Base-by-base conservation (phyloP, 2,888 invertebrate genomes). In the Oligia strigilis region DNA sequence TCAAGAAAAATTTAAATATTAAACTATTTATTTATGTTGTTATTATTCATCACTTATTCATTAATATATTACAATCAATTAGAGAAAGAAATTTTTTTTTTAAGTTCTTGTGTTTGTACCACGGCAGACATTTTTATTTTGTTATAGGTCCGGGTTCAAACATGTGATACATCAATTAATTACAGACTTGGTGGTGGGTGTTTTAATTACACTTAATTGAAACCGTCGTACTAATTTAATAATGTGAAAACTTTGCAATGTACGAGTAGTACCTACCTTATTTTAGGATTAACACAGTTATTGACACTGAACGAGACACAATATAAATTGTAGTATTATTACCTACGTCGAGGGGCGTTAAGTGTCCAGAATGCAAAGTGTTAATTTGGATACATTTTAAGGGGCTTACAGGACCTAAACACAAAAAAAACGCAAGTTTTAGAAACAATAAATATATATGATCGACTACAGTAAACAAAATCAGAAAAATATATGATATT, bases 121-220 rank as follows among this genome's bases (percentile, higher is more conserved):
- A n/a, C 0, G 36, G 43, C 49, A n/a, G 19, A 1, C 9, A 73
- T 19, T 29, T 74, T 75, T 43, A n/a, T 46, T 67, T 29, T 55
- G 19, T 36, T 67, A 40, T 11, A 55, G 36, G 0, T 9, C n/a
- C 17, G 19, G 19, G 0, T 13, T 23, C 1, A 62, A 46, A 40
- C 40, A 19, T 29, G 62, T 74, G 62, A 80, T 65, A 60, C 43
- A 66, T 80, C 52, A 73, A 80, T 82, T 80, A 71, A 36, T 23
- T 2, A 29, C 17, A 23, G 23, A 14, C 17, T 55, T 46, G 36
- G 14, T 49, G 14, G 49, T 60, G 40, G 36, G 49, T 70, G 64
- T 72, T 65, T 64, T 65, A 65, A 73, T 65, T 36, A 79, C 13
- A 23, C 13, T 64, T 73, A 70, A 79, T 79, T 79, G 49, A 36